Base-by-base conservation (phyloP, 2,888 invertebrate species). In the Lamproptera curius region DNA sequence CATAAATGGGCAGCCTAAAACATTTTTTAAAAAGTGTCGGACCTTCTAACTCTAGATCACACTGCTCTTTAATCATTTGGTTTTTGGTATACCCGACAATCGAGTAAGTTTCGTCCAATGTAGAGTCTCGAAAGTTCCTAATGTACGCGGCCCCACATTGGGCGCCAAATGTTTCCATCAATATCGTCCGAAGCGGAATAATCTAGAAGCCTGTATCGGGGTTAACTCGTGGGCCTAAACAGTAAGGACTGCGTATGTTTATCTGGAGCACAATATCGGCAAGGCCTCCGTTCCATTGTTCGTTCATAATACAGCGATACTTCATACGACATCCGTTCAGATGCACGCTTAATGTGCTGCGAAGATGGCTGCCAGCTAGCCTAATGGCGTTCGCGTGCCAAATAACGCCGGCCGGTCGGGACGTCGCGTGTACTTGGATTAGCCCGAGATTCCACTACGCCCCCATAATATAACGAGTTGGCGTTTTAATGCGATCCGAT, bases 231-330 rank as follows among this genome's bases (percentile, higher is more conserved):
- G n/a, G n/a, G n/a, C n/a, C n/a, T n/a, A n/a, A n/a, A n/a, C n/a
- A n/a, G n/a, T n/a, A n/a, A n/a, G n/a, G n/a, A n/a, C n/a, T 20
- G 20, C 26, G 31, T 11, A 11, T 31, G 31, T 31, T 31, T 31
- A 31, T 31, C 2, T 11, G 31, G 2, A 13, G 31, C 31, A 40
- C 49, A 49, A 59, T 56, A 56, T 58, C 53, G 57, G 57, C 54
- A 57, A 56, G 58, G 57, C 73, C 65, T 69, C 72, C 69, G 70
- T 74, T 83, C 81, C 81, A 82, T 82, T 81, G 76, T 82, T 64
- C 67, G 73, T 81, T 81, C 78, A 78, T 83, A 82, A 81, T 74
- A 74, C 73, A 69, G 77, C 81, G 81, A 81, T 74, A 74, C 73
- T 70, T 67, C 70, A 66, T 76, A 80, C 72, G 79, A 81, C 83